A percentile compares a stretch with the other conserved stretches of the same genome.
Conservation (phyloP, 2,797 vertebrate species). For the Megaceryle alcyon region DNA sequence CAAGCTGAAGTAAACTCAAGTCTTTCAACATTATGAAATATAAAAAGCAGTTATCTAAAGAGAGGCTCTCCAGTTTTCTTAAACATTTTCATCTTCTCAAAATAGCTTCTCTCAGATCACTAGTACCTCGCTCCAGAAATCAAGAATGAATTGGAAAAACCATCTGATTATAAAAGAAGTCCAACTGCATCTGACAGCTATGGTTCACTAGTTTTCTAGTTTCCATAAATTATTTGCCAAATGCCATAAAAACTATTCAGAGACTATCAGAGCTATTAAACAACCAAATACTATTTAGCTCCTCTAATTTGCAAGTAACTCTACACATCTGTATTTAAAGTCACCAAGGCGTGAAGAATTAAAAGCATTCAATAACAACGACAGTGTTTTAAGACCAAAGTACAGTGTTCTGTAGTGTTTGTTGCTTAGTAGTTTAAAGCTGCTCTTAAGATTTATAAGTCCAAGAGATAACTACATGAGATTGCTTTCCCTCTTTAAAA, state of each 20-base stretch:
- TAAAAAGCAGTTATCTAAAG: neutral
- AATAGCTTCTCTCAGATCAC: neutral
- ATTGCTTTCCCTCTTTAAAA: neutral
- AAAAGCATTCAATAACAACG: neutral
- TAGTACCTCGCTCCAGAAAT: neutral
- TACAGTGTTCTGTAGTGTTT: neutral
- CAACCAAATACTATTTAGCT: slow-evolving; percentile 11
- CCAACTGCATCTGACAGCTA: slow-evolving; percentile 1
- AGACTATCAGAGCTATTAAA: slow-evolving; percentile 44
- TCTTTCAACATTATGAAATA: neutral
- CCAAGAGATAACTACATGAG: neutral
- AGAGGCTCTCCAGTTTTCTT: neutral
- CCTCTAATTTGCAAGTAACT: slow-evolving; percentile 6
- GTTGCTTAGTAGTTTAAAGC: neutral
- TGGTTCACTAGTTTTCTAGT: neutral
- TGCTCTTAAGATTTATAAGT: neutral
- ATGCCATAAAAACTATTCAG: neutral
- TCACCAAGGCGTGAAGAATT: neutral
- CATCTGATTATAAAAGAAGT: neutral
- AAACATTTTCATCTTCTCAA: neutral
- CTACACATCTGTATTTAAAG: neutral
- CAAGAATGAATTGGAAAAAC: neutral
- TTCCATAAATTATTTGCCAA: slow-evolving; percentile 26
- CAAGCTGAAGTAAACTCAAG: neutral
- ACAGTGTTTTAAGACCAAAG: neutral